phyloP scores from a whole-genome alignment of 2,797 vertebrate genomes.

The Cyprinella venusta region DNA sequence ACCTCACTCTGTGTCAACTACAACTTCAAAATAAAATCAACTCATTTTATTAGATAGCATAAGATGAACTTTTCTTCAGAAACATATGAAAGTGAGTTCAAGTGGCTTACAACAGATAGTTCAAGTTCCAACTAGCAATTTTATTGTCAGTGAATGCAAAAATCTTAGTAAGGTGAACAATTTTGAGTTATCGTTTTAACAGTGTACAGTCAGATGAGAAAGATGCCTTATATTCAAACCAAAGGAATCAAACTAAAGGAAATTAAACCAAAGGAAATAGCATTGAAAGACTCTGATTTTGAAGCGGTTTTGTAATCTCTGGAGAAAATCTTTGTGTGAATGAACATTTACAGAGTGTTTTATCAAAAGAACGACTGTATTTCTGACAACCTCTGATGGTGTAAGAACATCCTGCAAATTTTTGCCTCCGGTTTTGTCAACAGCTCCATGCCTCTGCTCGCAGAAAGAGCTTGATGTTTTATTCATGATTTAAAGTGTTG shows the following conservation, averaged over 20 bases:
- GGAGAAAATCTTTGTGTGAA: background rate
- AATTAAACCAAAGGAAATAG: background rate
- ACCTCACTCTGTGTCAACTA: too few species aligned
- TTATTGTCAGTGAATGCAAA: too few species aligned
- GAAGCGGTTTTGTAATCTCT: background rate
- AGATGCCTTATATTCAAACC: background rate
- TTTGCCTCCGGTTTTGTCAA: background rate
- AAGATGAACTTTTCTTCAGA: too few species aligned
- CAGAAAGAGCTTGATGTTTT: conserved; percentile 26
- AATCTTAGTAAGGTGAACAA: too few species aligned
- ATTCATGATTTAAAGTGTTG: conserved; percentile 14
- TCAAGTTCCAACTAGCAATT: too few species aligned
- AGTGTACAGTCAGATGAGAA: background rate
- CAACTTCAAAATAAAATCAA: too few species aligned
- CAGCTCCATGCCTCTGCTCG: background rate
- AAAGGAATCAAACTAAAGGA: too few species aligned
- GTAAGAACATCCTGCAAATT: conserved; percentile 2
- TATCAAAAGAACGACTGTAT: conserved; percentile 20
- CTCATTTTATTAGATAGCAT: too few species aligned
- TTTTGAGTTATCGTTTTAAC: too few species aligned
- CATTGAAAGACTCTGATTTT: background rate
- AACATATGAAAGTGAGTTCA: too few species aligned
- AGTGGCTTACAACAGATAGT: too few species aligned
- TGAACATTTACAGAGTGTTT: background rate
- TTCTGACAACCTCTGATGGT: conserved; percentile 24